These are phyloP conservation scores for Meganola albula DNA, from an alignment of 2,888 invertebrate species.

Conservation along the genomic window DNA sequence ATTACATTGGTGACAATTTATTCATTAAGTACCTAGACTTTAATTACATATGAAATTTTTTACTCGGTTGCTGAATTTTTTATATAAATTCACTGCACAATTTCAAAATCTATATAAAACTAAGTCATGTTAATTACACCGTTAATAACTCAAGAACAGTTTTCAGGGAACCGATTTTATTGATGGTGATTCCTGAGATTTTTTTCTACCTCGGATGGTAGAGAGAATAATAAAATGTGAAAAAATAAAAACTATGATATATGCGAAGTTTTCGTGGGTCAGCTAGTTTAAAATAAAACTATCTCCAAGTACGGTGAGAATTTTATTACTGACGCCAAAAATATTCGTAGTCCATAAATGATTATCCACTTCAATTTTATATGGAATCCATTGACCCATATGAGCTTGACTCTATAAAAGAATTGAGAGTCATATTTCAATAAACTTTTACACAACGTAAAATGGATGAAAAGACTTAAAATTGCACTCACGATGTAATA, in stretches of 20 bases:
- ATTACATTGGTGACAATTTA: constrained; percentile 42
- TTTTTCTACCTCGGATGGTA: not conserved
- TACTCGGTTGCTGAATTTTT: constrained; percentile 28
- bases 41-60: constrained; percentile 30
- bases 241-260: too few species aligned
- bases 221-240: too few species aligned
- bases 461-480: not conserved
- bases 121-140: too few species aligned
- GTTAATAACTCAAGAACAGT: too few species aligned
- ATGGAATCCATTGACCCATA: constrained; percentile 22
- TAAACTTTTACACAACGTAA: not conserved
- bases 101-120: too few species aligned
- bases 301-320: too few species aligned
- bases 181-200: too few species aligned
- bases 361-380: constrained; percentile 22
- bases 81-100: constrained; percentile 14
- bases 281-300: too few species aligned
- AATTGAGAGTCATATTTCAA: constrained; percentile 19
- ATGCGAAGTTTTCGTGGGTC: too few species aligned
- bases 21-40: constrained; percentile 29
- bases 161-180: too few species aligned
- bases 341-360: too few species aligned
- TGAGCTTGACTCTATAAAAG: constrained; percentile 2
- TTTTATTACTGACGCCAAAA: too few species aligned
- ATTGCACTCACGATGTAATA: not conserved